Evolutionary conservation across 2,797 vertebrate genomes (phyloP).

Genomic region (Paedocypris micromegethes): DNA sequence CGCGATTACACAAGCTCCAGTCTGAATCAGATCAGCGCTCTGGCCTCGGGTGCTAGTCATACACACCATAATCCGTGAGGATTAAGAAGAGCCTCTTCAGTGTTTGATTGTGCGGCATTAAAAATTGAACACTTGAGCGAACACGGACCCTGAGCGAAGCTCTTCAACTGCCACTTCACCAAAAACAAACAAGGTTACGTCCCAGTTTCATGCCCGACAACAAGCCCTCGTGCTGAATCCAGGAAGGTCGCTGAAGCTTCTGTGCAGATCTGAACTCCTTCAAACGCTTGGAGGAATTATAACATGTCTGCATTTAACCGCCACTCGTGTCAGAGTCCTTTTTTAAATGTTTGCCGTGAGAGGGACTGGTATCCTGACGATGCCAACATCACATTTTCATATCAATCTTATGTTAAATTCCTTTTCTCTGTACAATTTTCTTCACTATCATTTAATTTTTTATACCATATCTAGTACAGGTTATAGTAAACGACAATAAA

Average conservation of each 20-base stretch:
- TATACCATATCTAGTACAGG: too few relatives aligned
- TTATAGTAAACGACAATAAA: too few relatives aligned
- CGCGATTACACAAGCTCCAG: slow-evolving; percentile 35
- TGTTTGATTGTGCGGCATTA: slow-evolving; percentile 50
- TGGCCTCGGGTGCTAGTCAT: slow-evolving; percentile 49
- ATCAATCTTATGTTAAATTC: too few relatives aligned
- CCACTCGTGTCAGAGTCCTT: too few relatives aligned
- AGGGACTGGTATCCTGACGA: too few relatives aligned
- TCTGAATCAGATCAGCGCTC: slow-evolving; percentile 41
- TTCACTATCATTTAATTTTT: too few relatives aligned
- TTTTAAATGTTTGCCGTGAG: too few relatives aligned
- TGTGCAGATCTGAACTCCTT: not conserved
- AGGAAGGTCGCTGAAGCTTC: not conserved
- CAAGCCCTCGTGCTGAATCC: not conserved
- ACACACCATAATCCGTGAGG: slow-evolving; percentile 42
- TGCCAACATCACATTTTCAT: too few relatives aligned
- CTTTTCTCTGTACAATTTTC: too few relatives aligned
- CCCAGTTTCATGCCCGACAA: slow-evolving; percentile 37
- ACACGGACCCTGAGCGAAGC: slow-evolving; percentile 45
- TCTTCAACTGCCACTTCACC: slow-evolving; percentile 37
- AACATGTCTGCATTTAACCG: too few relatives aligned
- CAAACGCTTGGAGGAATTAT: too few relatives aligned
- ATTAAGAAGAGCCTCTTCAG: slow-evolving; percentile 49
- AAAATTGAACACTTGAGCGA: slow-evolving; percentile 48
- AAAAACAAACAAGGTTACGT: slow-evolving; percentile 39